Conservation (phyloP, 2,888 invertebrate species). For the Lumbricus terrestris region DNA sequence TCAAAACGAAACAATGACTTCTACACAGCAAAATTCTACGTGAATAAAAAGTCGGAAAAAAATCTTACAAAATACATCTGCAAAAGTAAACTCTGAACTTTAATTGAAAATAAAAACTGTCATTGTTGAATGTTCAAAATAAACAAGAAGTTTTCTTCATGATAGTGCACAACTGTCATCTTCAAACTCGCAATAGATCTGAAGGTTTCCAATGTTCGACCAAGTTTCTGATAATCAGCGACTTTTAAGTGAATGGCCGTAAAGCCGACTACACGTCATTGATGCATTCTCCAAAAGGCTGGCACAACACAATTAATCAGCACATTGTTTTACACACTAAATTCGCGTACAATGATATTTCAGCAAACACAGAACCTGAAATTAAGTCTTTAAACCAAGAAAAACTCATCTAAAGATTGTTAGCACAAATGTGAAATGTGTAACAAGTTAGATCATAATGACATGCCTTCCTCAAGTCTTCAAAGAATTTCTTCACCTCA, state of each 20-base stretch:
- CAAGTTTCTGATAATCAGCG: too few relatives aligned
- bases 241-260: background rate
- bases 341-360: background rate
- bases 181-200: background rate
- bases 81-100: conserved; percentile 3
- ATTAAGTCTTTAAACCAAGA: background rate
- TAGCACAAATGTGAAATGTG: background rate
- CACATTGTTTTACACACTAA: background rate
- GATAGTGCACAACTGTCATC: background rate
- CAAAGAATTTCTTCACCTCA: background rate
- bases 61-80: background rate
- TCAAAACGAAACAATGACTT: background rate
- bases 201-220: background rate
- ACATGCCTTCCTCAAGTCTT: background rate
- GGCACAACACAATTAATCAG: background rate
- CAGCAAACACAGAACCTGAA: background rate
- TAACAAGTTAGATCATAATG: background rate
- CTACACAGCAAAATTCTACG: background rate
- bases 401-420: background rate
- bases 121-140: background rate
- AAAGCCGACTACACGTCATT: background rate
- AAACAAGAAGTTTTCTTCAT: background rate
- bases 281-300: background rate
- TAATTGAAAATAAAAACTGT: background rate
- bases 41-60: background rate